A percentile compares a stretch with the other conserved stretches of the same genome.
phyloP scores from a whole-genome alignment of 1,140 invertebrate species.

The Maconellicoccus hirsutus region DNA sequence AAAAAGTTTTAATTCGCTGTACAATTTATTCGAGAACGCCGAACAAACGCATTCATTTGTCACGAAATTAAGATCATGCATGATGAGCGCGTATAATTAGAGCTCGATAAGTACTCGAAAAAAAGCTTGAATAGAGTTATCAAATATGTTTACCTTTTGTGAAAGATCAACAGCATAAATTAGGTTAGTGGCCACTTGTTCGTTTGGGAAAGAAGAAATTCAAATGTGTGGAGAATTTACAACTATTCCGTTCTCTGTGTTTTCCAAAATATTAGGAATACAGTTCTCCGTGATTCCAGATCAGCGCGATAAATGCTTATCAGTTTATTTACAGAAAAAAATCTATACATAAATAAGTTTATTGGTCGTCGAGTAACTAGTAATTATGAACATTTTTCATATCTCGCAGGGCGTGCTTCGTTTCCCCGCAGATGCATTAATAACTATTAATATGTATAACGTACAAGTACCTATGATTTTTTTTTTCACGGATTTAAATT shows the following conservation, averaged over 20 bases:
- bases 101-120: background rate
- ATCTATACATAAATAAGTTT: background rate
- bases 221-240: background rate
- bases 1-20: no score
- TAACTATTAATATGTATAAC: slow-evolving; percentile 10
- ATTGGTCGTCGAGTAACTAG: background rate
- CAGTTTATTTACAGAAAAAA: slow-evolving; percentile 9
- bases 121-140: background rate
- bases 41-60: background rate
- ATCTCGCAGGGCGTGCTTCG: background rate
- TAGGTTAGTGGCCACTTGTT: no score
- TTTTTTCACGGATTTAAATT: slow-evolving; percentile 3
- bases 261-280: background rate
- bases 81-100: background rate
- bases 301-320: background rate
- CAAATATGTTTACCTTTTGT: no score
- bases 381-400: slow-evolving; percentile 10
- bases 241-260: background rate
- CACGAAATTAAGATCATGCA: background rate
- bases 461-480: background rate
- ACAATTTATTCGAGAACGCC: no score
- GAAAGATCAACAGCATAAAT: no score
- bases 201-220: no score
- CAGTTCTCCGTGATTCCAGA: background rate
- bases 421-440: background rate